A percentile compares a stretch with the other conserved stretches of the same genome.
phyloP scores from a whole-genome alignment of 2,888 invertebrate genomes.

The Fragum whitleyi region DNA sequence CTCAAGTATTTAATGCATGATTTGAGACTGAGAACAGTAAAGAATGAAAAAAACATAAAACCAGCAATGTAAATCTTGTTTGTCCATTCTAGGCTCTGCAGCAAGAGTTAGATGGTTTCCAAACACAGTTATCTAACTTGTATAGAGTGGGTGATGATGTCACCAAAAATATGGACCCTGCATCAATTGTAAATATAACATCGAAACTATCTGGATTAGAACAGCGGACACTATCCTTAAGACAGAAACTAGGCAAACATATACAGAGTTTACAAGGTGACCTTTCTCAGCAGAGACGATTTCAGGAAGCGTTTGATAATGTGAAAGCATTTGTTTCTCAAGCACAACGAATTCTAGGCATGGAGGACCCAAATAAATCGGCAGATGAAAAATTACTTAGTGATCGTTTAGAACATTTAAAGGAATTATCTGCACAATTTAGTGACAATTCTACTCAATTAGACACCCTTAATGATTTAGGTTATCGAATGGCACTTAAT shows the following conservation, averaged over 20 bases:
- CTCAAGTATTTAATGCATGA: too few species aligned
- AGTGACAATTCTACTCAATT: conserved; percentile 74
- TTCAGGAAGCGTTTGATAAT: conserved; percentile 74
- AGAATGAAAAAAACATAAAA: too few species aligned
- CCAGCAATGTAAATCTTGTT: neutral
- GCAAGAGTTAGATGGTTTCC: conserved; percentile 77
- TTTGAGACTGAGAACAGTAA: too few species aligned
- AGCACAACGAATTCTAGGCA: conserved; percentile 71
- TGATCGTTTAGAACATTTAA: conserved; percentile 72
- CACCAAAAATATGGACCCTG: conserved; percentile 78
- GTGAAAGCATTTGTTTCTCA: conserved; percentile 77
- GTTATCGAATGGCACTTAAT: conserved; percentile 80
- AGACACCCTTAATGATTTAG: conserved; percentile 81
- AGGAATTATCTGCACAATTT: conserved; percentile 76
- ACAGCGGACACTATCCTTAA: conserved; percentile 76
- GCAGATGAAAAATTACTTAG: conserved; percentile 74
- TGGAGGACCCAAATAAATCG: conserved; percentile 75
- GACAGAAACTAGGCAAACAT: conserved; percentile 77
- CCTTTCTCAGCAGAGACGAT: conserved; percentile 72
- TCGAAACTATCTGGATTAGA: conserved; percentile 78
- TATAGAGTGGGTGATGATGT: conserved; percentile 84
- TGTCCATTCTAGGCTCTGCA: conserved; percentile 75
- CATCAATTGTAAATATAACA: conserved; percentile 77
- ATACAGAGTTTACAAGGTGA: conserved; percentile 74
- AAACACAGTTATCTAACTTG: conserved; percentile 85